Conservation (phyloP, 2,113 vertebrate genomes). For the Cinclus mexicanus region DNA sequence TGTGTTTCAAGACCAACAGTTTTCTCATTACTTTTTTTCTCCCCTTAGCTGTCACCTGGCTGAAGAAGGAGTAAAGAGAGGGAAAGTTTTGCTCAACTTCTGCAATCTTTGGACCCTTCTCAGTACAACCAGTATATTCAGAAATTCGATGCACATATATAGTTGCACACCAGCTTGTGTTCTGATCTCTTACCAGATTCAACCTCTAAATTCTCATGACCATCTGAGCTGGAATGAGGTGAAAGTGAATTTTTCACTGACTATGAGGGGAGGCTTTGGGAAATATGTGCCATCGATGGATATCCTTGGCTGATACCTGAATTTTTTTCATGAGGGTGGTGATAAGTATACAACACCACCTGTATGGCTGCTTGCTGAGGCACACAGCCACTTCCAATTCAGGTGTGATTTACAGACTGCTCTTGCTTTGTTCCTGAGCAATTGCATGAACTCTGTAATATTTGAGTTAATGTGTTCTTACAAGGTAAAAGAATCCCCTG, state of each 20-base stretch:
- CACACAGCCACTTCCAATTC: background rate
- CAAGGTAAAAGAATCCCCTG: background rate
- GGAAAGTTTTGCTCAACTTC: background rate
- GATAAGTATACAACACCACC: background rate
- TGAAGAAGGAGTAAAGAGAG: background rate
- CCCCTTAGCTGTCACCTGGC: background rate
- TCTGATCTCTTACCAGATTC: background rate
- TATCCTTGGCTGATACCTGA: background rate
- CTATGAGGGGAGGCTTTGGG: background rate
- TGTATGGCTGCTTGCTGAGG: background rate
- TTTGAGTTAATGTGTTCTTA: background rate
- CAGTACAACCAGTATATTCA: background rate
- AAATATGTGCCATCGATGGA: background rate
- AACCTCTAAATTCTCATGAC: background rate
- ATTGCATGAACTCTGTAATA: background rate
- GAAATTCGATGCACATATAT: background rate
- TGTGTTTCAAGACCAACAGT: background rate
- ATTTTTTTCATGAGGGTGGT: background rate
- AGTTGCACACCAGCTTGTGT: rapidly evolving
- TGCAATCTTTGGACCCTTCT: background rate
- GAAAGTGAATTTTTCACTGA: background rate
- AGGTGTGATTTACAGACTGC: background rate
- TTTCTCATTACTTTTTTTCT: background rate
- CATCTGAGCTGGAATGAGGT: background rate
- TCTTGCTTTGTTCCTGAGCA: background rate